Base-by-base conservation (phyloP, 2,797 vertebrate genomes). In the Distichodus sexfasciatus region DNA sequence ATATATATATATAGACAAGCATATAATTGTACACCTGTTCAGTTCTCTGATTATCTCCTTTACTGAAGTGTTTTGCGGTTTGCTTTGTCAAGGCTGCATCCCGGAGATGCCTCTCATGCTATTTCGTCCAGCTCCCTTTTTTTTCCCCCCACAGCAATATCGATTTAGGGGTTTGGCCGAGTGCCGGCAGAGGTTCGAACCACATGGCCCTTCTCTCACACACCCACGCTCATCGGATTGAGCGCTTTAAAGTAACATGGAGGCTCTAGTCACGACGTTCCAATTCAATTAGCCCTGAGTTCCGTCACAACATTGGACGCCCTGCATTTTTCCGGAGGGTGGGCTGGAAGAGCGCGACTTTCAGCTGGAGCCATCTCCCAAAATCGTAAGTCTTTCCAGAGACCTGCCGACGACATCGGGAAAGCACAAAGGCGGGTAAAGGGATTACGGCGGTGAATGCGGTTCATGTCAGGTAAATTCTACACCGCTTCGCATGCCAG, bases 231-330 rank as follows among this genome's bases (percentile, higher is more conserved):
- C 69, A 57, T 63, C 24, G 14, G 50, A 66, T 63, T 19, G 38
- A 54, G 66, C 70, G 63, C 55, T 76, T 63, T 73, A 63, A 33
- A 14, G 31, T 67, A 73, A 79, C 44, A 23, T 17, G 66, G 40
- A 48, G 43, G 19, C 44, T 58, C 40, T 15, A 33, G 60, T 6
- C 70, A 53, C 46, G 62, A 48, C 61, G 63, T 66, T 78, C 38
- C 63, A 69, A 69, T 62, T 75, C 24, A 75, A 66, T 75, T 66
- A 69, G 21, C 36, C 23, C 19, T 54, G 48, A 36, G 28, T 60
- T 78, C 61, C 29, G 66, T 75, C 38, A 38, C 17, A 66, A 65
- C 60, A 62, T 48, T 26, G 29, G 26, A 60, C 35, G 31, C 46
- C 14, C 35, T 9, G 53, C 2, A 2, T 43, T 71, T 46, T 3